Conservation (phyloP, 2,113 vertebrate species). For the Peromyscus polionotus region DNA sequence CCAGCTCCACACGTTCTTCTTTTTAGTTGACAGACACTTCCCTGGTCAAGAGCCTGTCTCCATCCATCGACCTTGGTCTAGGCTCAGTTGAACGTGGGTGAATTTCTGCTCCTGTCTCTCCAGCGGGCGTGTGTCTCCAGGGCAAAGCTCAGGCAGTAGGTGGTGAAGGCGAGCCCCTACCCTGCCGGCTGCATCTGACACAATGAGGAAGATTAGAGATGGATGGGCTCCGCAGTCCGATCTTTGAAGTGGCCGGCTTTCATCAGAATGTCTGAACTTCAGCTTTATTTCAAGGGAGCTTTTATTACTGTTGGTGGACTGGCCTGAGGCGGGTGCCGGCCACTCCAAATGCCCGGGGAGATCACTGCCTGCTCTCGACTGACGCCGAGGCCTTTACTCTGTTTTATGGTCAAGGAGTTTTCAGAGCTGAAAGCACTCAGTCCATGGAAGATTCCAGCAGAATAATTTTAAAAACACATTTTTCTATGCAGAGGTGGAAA, state of each 20-base stretch:
- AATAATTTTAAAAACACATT: not conserved
- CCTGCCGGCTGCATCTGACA: constrained; percentile 43
- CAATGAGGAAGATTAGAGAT: constrained; percentile 21
- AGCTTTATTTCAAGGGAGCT: constrained; percentile 50
- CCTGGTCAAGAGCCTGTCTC: not conserved
- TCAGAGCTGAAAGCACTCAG: not conserved
- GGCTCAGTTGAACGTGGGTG: not conserved
- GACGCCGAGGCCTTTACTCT: not conserved
- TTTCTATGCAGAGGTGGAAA: not conserved
- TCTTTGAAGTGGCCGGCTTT: constrained; percentile 74
- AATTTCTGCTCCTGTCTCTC: not conserved
- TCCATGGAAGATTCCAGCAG: constrained; percentile 39
- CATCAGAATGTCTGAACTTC: constrained; percentile 58
- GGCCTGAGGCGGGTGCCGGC: constrained; percentile 46
- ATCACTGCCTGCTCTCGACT: not conserved
- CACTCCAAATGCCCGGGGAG: not conserved
- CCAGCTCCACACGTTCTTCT: no score
- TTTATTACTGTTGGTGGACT: constrained; percentile 46
- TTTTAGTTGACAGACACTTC: not conserved
- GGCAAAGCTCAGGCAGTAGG: constrained; percentile 5
- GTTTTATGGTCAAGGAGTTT: not conserved
- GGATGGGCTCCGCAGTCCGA: not conserved
- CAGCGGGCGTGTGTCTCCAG: not conserved
- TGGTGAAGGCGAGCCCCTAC: not conserved
- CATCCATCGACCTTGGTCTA: rapidly evolving